Percentiles rank a stretch among this genome's conserved stretches.
Evolutionary conservation across 2,888 invertebrate species (phyloP).

Genomic region (Alcis repandata): DNA sequence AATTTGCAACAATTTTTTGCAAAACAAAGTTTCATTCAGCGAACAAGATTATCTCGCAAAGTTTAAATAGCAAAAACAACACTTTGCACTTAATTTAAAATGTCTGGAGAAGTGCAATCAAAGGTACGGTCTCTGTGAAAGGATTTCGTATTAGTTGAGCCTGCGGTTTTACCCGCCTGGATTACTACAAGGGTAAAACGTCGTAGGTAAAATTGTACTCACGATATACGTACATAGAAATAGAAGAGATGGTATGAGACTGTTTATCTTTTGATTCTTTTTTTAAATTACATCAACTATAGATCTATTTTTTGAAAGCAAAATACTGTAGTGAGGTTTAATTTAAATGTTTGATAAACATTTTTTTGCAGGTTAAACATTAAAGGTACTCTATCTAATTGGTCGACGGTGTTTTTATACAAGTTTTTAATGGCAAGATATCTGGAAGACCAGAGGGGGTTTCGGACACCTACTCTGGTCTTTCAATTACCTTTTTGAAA

Average conservation of each 20-base stretch:
- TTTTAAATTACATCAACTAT: too few species aligned
- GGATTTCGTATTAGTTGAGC: neutral
- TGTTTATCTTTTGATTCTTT: too few species aligned
- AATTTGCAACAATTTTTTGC: slow-evolving; percentile 24
- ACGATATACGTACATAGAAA: too few species aligned
- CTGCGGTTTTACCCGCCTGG: neutral
- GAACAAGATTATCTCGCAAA: slow-evolving; percentile 28
- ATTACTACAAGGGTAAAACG: neutral
- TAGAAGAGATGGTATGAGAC: too few species aligned
- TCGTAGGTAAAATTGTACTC: neutral
- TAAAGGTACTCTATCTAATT: too few species aligned
- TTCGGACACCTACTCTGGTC: too few species aligned
- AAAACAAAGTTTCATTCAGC: slow-evolving; percentile 20
- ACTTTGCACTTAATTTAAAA: slow-evolving; percentile 30
- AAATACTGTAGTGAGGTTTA: too few species aligned
- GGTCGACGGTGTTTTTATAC: too few species aligned
- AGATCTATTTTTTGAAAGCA: too few species aligned
- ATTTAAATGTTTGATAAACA: too few species aligned
- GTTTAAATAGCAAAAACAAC: slow-evolving; percentile 33
- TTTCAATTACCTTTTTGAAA: too few species aligned
- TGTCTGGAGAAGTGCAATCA: slow-evolving; percentile 25
- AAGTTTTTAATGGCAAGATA: neutral
- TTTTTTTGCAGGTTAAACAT: too few species aligned
- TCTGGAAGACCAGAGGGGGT: neutral
- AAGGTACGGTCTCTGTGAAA: slow-evolving; percentile 19